Evolutionary conservation across 2,888 invertebrate species (phyloP), one percentile per base, ranked within the genome.

Genomic region (Antheraea yamamai): DNA sequence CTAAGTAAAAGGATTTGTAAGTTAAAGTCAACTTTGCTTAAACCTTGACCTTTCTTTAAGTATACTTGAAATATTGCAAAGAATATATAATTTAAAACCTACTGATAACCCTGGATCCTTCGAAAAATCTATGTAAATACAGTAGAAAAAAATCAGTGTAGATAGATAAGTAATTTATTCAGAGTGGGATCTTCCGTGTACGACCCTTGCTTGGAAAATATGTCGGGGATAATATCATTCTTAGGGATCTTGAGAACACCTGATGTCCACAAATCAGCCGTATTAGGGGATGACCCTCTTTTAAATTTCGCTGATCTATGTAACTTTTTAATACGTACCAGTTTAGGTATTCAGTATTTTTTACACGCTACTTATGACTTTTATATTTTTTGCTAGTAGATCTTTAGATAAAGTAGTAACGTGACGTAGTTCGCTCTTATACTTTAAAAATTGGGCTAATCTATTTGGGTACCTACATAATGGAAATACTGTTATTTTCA

Each of bases 211-310:
- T 85, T 83, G 89, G 85, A 84, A 90, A 92, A 93, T 92, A 93
- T 92, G 91, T 91, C 90, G 81, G 84, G 89, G 89, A 91, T 92
- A 92, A 93, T 92, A 90, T 88, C 85, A 88, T 90, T 91, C 88
- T 88, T 86, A 87, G 85, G 87, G 89, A 92, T 90, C 92, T 94
- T 91, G 84, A 83, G 82, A 83, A 90, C 94, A 95, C 94, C 94
- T 95, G 94, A 94, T 94, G 89, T 92, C 89, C 79, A 78, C 82
- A 81, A 80, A 80, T 80, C 80, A 79, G 83, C 83, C 82, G 84
- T 2, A 70, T 39, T 39, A 70, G 70, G 70, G 70, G 35, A 70
- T 70, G 70, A 70, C 70, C 70, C 70, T 70, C 70, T 70, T 70
- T 80, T 81, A 39, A 70, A 70, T 70, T 70, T 70, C 70, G 70